phyloP scores from a whole-genome alignment of 1,140 invertebrate genomes.

The Copidosoma floridanum region DNA sequence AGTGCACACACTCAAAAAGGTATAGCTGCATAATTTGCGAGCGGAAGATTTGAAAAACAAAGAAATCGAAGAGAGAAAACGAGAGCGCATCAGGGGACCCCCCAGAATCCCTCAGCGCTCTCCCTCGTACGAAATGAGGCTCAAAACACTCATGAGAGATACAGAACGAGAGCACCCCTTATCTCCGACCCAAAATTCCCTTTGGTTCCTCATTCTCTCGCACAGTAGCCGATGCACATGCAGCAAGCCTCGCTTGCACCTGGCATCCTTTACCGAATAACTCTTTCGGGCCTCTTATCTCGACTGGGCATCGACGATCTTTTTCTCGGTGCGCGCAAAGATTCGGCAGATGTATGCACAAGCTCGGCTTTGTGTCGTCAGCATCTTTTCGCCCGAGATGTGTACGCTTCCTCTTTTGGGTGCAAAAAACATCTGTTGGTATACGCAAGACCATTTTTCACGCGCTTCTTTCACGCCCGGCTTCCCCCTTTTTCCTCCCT shows the following conservation, averaged over 20 bases:
- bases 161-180: constrained; percentile 7
- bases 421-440: background rate
- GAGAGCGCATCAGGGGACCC: background rate
- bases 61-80: too few relatives aligned
- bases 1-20: too few relatives aligned
- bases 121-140: constrained; percentile 2
- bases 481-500: too few relatives aligned
- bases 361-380: too few relatives aligned
- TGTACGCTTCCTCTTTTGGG: background rate
- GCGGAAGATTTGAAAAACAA: too few relatives aligned
- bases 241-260: constrained; percentile 11
- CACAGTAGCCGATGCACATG: constrained; percentile 6
- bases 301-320: too few relatives aligned
- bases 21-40: too few relatives aligned
- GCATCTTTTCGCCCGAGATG: too few relatives aligned
- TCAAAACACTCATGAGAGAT: constrained; percentile 1
- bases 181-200: constrained; percentile 1
- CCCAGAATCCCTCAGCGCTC: constrained; percentile 11
- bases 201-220: constrained; percentile 5
- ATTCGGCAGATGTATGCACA: too few relatives aligned
- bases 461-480: background rate
- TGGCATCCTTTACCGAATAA: too few relatives aligned
- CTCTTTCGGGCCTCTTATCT: too few relatives aligned
- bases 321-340: too few relatives aligned
- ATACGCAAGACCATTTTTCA: constrained; percentile 2